Conservation (phyloP, 2,888 invertebrate genomes). For the Drosophila macrospina region DNA sequence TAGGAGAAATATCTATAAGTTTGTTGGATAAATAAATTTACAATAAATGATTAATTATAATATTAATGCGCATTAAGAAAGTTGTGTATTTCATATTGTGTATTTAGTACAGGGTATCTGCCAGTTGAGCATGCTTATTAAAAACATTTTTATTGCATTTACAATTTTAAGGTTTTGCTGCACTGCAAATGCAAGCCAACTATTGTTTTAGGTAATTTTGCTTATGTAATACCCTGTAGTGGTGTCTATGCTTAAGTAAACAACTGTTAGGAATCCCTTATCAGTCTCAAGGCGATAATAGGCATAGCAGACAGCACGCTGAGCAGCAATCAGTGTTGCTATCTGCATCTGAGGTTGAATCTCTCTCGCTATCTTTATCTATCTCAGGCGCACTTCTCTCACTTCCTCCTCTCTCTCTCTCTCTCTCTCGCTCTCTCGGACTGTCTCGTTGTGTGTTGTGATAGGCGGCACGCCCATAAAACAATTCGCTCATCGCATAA, state of each 20-base stretch:
- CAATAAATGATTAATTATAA: too few species aligned
- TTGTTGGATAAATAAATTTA: too few species aligned
- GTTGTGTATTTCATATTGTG: too few species aligned
- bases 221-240: neutral
- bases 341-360: neutral
- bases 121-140: too few species aligned
- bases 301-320: slow-evolving; percentile 12
- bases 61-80: too few species aligned
- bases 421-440: neutral
- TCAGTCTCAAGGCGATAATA: slow-evolving; percentile 16
- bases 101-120: too few species aligned
- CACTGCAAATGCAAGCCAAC: neutral
- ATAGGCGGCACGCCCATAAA: slow-evolving; percentile 69
- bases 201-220: neutral
- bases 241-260: neutral
- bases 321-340: slow-evolving; percentile 21
- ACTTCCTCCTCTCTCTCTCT: neutral
- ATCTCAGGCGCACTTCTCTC: too few species aligned
- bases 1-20: too few species aligned
- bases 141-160: too few species aligned
- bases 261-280: slow-evolving; percentile 22
- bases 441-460: slow-evolving; percentile 28
- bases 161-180: too few species aligned
- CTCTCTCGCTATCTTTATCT: neutral
- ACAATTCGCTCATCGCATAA: slow-evolving; percentile 73